These are phyloP conservation scores for Coluber constrictor DNA, from an alignment of 2,797 vertebrate species.

Conservation along the genomic window DNA sequence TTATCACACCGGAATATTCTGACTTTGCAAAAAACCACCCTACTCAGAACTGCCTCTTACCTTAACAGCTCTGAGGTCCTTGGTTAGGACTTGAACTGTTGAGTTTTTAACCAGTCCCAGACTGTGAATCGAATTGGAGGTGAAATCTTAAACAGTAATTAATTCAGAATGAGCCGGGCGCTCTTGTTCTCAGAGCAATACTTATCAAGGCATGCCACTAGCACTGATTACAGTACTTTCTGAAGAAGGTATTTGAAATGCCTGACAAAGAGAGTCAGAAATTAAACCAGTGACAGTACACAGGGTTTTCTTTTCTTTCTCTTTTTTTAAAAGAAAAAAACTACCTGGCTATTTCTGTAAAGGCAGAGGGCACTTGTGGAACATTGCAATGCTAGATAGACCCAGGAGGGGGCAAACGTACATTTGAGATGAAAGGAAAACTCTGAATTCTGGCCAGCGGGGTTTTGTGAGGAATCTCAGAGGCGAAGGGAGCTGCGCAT, in stretches of 20 bases:
- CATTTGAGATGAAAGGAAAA: constrained; percentile 40
- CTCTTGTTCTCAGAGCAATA: neutral
- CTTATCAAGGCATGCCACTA: neutral
- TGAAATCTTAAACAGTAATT: neutral
- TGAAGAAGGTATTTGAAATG: neutral
- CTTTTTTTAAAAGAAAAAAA: neutral
- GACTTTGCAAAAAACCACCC: no score
- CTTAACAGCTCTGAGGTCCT: neutral
- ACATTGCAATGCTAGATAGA: constrained; percentile 25
- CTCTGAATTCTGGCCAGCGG: neutral
- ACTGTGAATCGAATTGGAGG: neutral
- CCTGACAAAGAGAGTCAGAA: neutral
- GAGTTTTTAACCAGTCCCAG: neutral
- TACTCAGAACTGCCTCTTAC: neutral
- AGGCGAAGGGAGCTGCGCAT: neutral
- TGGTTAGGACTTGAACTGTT: neutral
- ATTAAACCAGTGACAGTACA: neutral
- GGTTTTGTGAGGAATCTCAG: no score
- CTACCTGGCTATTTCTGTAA: neutral
- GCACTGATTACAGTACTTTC: neutral
- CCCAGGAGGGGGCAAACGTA: constrained; percentile 64
- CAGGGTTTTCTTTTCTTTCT: neutral
- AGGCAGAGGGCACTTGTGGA: neutral
- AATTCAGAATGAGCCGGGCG: neutral
- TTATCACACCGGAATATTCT: no score